A percentile compares a stretch with the other conserved stretches of the same genome.
Evolutionary conservation across 2,113 vertebrate species (phyloP).

Genomic region (Aspiorhynchus laticeps): DNA sequence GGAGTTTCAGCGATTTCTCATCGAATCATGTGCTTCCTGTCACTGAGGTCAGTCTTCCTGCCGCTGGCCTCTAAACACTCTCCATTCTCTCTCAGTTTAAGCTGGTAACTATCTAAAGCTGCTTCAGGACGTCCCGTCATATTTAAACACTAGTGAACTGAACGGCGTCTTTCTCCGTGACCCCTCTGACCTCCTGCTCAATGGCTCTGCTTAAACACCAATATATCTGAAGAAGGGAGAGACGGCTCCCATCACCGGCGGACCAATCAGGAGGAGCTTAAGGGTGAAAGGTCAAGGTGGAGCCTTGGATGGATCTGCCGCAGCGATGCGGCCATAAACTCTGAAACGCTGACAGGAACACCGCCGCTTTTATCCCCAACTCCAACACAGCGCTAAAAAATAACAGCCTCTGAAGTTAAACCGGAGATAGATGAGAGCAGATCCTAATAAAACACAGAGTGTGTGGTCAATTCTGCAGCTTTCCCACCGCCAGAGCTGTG

Average conservation of each 20-base stretch:
- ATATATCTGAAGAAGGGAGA: not conserved
- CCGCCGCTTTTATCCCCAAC: constrained; percentile 43
- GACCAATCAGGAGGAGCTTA: constrained; percentile 46
- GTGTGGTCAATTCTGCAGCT: constrained; percentile 39
- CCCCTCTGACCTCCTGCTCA: not conserved
- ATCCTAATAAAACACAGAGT: constrained; percentile 39
- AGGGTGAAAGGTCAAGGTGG: constrained; percentile 60
- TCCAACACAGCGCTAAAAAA: constrained; percentile 30
- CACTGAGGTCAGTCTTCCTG: not conserved
- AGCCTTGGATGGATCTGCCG: constrained; percentile 36
- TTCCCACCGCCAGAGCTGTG: not conserved
- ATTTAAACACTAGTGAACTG: not conserved
- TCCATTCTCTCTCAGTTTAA: not conserved
- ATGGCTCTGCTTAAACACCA: too few relatives aligned
- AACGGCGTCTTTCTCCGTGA: not conserved
- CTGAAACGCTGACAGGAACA: not conserved
- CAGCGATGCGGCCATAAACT: not conserved
- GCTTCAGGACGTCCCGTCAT: not conserved
- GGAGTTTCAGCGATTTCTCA: not conserved
- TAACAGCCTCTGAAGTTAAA: constrained; percentile 54
- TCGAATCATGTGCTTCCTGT: not conserved
- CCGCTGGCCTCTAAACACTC: not conserved
- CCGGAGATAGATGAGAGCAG: constrained; percentile 52
- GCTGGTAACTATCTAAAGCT: not conserved
- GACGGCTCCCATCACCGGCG: constrained; percentile 32